Percentiles rank a stretch among this genome's conserved stretches.
phyloP scores from a whole-genome alignment of 1,140 invertebrate species.

The Apis cerana region DNA sequence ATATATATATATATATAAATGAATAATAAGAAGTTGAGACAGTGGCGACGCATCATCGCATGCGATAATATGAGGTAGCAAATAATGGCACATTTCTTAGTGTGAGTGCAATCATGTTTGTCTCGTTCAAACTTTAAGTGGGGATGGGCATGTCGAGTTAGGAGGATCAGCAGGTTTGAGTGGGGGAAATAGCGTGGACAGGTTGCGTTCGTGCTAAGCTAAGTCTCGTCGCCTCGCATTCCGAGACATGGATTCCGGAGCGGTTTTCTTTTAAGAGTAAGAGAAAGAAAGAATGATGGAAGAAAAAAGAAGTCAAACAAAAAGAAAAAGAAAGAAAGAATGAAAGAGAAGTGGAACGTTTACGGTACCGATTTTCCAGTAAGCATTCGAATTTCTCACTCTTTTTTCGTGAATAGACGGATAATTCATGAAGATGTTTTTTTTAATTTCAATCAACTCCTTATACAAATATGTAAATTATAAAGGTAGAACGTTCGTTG shows the following conservation, averaged over 20 bases:
- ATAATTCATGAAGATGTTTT: constrained; percentile 8
- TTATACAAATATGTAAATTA: constrained; percentile 22
- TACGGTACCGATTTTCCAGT: constrained; percentile 77
- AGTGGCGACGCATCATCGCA: constrained; percentile 28
- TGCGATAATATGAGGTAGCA: constrained; percentile 23
- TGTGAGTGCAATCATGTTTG: constrained; percentile 44
- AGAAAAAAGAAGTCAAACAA: background rate
- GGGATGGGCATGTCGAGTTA: constrained; percentile 45
- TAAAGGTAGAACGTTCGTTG: constrained; percentile 51
- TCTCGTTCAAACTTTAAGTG: constrained; percentile 6
- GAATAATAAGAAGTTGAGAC: constrained; percentile 24
- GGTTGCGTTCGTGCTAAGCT: constrained; percentile 55
- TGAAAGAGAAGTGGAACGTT: constrained; percentile 73
- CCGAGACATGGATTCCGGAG: constrained; percentile 70
- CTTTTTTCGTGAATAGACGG: constrained; percentile 15
- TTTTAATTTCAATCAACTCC: constrained; percentile 27
- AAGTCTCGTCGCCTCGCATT: constrained; percentile 64
- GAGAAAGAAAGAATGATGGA: constrained; percentile 20
- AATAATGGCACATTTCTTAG: constrained; percentile 38
- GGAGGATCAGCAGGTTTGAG: constrained; percentile 41
- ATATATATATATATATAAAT: constrained; percentile 4
- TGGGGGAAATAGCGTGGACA: constrained; percentile 59
- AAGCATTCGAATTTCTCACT: constrained; percentile 42
- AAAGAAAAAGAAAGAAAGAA: constrained; percentile 34
- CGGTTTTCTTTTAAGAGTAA: constrained; percentile 71